phyloP scores from a whole-genome alignment of 1,140 invertebrate species.

The Linepithema humile region DNA sequence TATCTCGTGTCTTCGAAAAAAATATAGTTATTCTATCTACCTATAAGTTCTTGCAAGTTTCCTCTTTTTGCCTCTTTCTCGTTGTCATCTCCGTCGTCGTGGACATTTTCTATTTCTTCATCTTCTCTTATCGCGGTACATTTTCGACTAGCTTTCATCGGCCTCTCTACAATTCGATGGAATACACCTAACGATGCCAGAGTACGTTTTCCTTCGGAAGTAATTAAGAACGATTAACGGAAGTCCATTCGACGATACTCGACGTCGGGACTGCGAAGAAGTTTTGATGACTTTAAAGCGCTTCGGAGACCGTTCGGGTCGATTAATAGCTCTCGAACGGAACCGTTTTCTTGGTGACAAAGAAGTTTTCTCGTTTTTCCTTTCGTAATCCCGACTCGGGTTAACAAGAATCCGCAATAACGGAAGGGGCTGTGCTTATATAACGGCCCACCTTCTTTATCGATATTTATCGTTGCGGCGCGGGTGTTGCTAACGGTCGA shows the following conservation, averaged over 20 bases:
- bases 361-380: constrained; percentile 43
- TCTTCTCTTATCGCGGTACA: background rate
- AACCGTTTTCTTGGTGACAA: constrained; percentile 40
- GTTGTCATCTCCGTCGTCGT: background rate
- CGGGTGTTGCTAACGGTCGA: constrained; percentile 35
- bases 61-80: background rate
- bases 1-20: background rate
- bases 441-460: background rate
- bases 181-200: constrained; percentile 55
- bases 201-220: constrained; percentile 58
- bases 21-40: background rate
- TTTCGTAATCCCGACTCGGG: constrained; percentile 42
- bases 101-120: background rate
- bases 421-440: constrained; percentile 29
- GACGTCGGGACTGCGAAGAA: constrained; percentile 3
- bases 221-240: constrained; percentile 67
- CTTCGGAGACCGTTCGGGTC: constrained; percentile 33
- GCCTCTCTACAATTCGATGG: background rate
- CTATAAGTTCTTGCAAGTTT: background rate
- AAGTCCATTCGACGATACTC: constrained; percentile 45
- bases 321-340: constrained; percentile 61
- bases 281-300: constrained; percentile 40
- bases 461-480: constrained; percentile 34
- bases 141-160: constrained; percentile 44
- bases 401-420: constrained; percentile 52